phyloP scores from a whole-genome alignment of 2,797 vertebrate species.

The Selene dorsalis region DNA sequence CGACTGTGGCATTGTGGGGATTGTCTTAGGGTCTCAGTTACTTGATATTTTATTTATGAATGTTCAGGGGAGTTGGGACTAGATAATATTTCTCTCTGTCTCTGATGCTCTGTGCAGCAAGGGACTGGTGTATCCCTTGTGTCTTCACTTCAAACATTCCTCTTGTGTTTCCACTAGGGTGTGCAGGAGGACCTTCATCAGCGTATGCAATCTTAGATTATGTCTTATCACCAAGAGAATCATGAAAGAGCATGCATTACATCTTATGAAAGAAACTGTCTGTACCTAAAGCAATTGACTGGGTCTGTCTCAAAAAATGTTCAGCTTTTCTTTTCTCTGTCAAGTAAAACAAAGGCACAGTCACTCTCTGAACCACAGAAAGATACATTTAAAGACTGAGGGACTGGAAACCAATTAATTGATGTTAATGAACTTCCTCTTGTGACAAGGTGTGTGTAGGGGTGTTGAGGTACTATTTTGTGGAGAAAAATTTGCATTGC shows the following conservation, averaged over 20 bases:
- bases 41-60: conserved; percentile 84
- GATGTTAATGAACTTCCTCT: not conserved
- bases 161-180: conserved; percentile 74
- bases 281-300: conserved; percentile 68
- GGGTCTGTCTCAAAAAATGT: conserved; percentile 54
- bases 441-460: not conserved
- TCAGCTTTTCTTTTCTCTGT: conserved; percentile 58
- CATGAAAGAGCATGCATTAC: conserved; percentile 78
- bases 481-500: not conserved
- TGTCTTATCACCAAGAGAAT: conserved; percentile 69
- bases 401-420: conserved; percentile 16
- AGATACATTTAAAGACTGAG: conserved; percentile 8
- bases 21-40: conserved; percentile 76
- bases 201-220: conserved; percentile 72
- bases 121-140: conserved; percentile 59
- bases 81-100: conserved; percentile 64
- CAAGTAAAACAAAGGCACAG: conserved; percentile 45
- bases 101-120: conserved; percentile 71
- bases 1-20: conserved; percentile 51
- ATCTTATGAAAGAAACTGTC: conserved; percentile 64
- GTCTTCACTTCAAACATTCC: conserved; percentile 78
- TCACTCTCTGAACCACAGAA: conserved; percentile 24
- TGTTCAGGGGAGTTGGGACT: conserved; percentile 67
- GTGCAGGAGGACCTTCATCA: conserved; percentile 79
- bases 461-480: not conserved